Evolutionary conservation across 2,888 invertebrate genomes (phyloP).

Genomic region (Cyrtodaria siliqua): DNA sequence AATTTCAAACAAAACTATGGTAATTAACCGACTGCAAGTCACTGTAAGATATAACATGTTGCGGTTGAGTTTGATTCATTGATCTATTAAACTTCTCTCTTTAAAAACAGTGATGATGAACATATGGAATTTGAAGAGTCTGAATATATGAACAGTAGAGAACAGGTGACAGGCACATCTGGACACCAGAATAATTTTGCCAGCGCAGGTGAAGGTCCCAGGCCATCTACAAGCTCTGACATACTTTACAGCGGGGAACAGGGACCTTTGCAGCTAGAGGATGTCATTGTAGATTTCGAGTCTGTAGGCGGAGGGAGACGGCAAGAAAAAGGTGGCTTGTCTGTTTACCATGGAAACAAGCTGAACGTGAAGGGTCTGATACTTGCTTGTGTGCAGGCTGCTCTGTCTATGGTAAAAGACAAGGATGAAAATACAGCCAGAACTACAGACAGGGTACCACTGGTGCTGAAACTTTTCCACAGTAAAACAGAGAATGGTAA

Average conservation of each 20-base stretch:
- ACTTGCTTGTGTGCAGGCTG: slow-evolving; percentile 70
- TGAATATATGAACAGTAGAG: too few relatives aligned
- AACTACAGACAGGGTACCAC: slow-evolving; percentile 72
- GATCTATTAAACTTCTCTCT: too few relatives aligned
- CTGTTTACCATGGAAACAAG: not conserved
- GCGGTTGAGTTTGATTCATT: too few relatives aligned
- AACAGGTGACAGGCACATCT: too few relatives aligned
- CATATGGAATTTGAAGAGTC: slow-evolving; percentile 2
- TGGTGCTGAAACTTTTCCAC: slow-evolving; percentile 66
- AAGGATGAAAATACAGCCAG: slow-evolving; percentile 48
- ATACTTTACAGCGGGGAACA: not conserved
- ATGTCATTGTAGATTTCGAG: slow-evolving; percentile 22
- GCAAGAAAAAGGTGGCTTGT: not conserved
- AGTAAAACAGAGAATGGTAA: not conserved
- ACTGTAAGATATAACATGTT: too few relatives aligned
- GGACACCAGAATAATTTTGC: too few relatives aligned
- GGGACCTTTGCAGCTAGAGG: slow-evolving; percentile 10
- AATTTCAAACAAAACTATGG: too few relatives aligned
- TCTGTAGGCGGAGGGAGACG: not conserved
- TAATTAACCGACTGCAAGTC: too few relatives aligned
- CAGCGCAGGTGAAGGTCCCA: not conserved
- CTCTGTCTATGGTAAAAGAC: slow-evolving; percentile 77
- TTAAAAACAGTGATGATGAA: slow-evolving; percentile 4
- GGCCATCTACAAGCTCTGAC: not conserved
- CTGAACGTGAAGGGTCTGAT: slow-evolving; percentile 64